These are phyloP conservation scores for Arctopsyche grandis DNA, from an alignment of 1,140 invertebrate genomes.

Conservation along the genomic window DNA sequence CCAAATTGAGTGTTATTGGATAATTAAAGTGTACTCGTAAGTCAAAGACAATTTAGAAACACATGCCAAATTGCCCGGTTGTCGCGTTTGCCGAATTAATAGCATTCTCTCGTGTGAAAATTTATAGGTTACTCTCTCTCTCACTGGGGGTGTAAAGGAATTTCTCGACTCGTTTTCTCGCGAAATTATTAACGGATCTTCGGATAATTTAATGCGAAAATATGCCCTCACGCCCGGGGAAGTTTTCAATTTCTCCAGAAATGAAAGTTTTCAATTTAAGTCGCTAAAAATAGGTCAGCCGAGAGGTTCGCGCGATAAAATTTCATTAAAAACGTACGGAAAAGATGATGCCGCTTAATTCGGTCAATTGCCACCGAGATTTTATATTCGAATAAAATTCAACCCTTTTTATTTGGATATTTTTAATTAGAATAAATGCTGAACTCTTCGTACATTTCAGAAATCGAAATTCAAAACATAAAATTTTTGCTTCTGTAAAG, in stretches of 20 bases:
- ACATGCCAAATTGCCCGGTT: neutral
- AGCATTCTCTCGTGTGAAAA: slow-evolving; percentile 3
- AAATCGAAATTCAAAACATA: too few species aligned
- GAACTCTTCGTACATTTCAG: too few species aligned
- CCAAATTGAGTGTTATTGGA: too few species aligned
- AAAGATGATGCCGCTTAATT: slow-evolving; percentile 1
- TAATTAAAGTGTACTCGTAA: too few species aligned
- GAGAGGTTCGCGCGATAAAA: neutral
- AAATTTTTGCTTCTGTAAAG: too few species aligned
- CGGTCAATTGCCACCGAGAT: neutral
- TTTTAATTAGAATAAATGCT: too few species aligned
- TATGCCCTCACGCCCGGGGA: slow-evolving; percentile 2
- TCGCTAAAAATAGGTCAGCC: neutral
- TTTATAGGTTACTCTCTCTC: slow-evolving; percentile 10
- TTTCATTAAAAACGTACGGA: slow-evolving; percentile 10
- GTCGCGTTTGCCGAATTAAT: slow-evolving; percentile 6
- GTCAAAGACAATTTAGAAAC: neutral
- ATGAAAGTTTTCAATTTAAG: slow-evolving; percentile 36
- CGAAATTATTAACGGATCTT: slow-evolving; percentile 32
- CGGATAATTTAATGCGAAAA: slow-evolving; percentile 37
- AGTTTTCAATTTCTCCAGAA: slow-evolving; percentile 1
- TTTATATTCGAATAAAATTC: too few species aligned
- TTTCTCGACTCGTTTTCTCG: neutral
- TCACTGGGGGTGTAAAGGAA: neutral
- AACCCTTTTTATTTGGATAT: too few species aligned